phyloP scores from a whole-genome alignment of 2,797 vertebrate species.

The Delichon dasypus region DNA sequence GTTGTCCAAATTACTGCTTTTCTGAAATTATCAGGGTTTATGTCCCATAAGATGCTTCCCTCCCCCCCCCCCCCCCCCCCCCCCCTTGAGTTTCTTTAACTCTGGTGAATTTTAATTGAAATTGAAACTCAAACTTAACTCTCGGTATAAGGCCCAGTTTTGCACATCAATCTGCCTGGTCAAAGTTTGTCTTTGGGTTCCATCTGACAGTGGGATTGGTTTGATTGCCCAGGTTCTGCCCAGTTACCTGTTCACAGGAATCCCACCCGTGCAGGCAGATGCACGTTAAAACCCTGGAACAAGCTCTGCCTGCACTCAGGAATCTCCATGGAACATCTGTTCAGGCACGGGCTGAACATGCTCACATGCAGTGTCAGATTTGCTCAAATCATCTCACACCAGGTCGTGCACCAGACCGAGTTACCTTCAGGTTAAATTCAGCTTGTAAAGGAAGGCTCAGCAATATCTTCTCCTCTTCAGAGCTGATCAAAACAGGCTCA shows the following conservation, averaged over 20 bases:
- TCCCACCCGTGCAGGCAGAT: not conserved
- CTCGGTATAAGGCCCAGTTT: not conserved
- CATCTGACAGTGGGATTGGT: constrained; percentile 23
- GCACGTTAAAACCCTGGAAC: constrained; percentile 12
- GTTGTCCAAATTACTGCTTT: not conserved
- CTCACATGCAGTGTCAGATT: not conserved
- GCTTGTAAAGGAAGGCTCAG: not conserved
- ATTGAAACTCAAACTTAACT: not conserved
- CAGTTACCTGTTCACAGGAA: constrained; percentile 46
- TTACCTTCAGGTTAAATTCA: not conserved
- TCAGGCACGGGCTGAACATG: not conserved
- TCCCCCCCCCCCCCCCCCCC: too few relatives aligned
- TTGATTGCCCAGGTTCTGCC: not conserved
- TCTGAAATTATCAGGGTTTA: not conserved
- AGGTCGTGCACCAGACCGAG: not conserved
- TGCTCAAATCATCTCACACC: not conserved
- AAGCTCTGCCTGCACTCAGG: constrained; percentile 20
- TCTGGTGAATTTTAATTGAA: not conserved
- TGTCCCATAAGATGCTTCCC: not conserved
- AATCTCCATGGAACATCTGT: not conserved
- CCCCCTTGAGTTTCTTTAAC: not conserved
- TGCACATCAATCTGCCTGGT: constrained; percentile 1
- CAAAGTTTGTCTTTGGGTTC: not conserved
- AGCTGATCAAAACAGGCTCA: not conserved
- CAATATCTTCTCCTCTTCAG: not conserved